These are phyloP conservation scores for Cherax destructor DNA, from an alignment of 1,140 invertebrate genomes.

Conservation along the genomic window DNA sequence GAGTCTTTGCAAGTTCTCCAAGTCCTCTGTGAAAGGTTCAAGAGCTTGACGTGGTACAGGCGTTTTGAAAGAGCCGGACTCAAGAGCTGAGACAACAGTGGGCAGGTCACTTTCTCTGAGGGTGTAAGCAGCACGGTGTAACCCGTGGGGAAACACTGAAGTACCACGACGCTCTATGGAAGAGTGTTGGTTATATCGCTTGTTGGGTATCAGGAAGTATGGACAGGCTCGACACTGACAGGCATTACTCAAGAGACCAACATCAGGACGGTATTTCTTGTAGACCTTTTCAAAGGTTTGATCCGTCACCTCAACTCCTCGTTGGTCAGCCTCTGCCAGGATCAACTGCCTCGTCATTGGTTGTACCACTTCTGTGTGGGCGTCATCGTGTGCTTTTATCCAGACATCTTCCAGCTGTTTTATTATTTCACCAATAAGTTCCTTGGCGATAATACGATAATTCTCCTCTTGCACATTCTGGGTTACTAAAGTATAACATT, in stretches of 20 bases:
- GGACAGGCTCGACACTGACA: constrained; percentile 29
- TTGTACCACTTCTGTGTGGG: constrained; percentile 7
- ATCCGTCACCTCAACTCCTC: not conserved
- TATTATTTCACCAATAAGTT: not conserved
- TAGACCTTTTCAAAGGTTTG: constrained; percentile 24
- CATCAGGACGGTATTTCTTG: constrained; percentile 5
- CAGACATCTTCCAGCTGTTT: not conserved
- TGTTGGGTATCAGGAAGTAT: constrained; percentile 9
- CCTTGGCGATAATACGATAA: not conserved
- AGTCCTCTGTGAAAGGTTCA: not conserved
- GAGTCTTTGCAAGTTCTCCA: not conserved
- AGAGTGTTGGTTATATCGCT: constrained; percentile 16
- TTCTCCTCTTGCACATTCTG: not conserved
- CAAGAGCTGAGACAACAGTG: not conserved
- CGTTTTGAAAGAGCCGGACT: not conserved
- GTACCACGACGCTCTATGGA: not conserved
- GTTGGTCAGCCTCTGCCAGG: not conserved
- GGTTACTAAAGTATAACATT: not conserved
- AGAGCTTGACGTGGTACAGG: not conserved
- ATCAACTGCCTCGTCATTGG: constrained; percentile 11
- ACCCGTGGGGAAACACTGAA: not conserved
- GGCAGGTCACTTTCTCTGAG: not conserved
- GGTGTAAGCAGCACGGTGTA: not conserved
- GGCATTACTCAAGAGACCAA: constrained; percentile 24
- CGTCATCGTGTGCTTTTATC: constrained; percentile 1